Evolutionary conservation across 2,113 vertebrate species (phyloP).

Genomic region (Polypterus senegalus): DNA sequence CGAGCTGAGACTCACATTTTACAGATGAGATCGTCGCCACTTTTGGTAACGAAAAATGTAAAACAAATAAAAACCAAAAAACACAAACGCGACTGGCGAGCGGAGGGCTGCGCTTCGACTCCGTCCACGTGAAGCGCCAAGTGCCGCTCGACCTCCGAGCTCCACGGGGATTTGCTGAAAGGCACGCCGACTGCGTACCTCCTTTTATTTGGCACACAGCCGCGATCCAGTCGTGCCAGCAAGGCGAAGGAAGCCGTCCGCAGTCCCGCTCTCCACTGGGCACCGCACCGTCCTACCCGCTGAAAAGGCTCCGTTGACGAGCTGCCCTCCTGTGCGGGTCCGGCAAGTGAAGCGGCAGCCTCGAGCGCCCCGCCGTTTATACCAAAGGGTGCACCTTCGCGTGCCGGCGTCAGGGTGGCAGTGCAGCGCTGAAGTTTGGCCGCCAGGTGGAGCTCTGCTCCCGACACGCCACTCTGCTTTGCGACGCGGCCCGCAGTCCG

Average conservation of each 20-base stretch:
- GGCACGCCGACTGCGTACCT: background rate
- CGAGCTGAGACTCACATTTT: background rate
- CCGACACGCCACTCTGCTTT: background rate
- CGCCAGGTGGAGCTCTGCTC: conserved; percentile 27
- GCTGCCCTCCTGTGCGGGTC: background rate
- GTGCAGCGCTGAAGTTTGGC: conserved; percentile 8
- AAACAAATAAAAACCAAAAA: background rate
- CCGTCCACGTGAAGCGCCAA: background rate
- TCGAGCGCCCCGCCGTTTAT: conserved; percentile 21
- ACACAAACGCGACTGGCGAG: background rate
- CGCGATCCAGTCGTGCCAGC: background rate
- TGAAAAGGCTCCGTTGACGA: background rate
- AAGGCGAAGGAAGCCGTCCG: too few species aligned
- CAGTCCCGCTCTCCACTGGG: too few species aligned
- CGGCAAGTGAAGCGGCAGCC: conserved; percentile 14
- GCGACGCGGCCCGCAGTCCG: background rate
- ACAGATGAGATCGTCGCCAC: too few species aligned
- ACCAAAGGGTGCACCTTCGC: conserved; percentile 21
- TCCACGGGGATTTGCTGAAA: background rate
- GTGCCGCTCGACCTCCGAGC: too few species aligned
- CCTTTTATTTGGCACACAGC: background rate
- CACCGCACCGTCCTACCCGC: too few species aligned
- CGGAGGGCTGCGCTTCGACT: background rate
- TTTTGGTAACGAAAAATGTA: background rate
- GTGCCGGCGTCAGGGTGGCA: background rate